Conservation (phyloP, 2,888 invertebrate species). For the Leptura quadrifasciata region DNA sequence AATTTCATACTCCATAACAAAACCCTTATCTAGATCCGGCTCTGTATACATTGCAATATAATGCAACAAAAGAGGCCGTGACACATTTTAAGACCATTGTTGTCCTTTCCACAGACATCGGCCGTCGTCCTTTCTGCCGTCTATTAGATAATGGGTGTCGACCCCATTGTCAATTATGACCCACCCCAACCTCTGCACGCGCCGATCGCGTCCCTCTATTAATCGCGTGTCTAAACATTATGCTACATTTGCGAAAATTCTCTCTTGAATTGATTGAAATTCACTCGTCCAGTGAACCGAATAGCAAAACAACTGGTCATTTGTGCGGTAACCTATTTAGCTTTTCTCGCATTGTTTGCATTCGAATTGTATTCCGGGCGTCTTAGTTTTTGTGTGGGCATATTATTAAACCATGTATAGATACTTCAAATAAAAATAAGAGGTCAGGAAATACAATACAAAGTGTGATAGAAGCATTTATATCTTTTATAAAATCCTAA, state of each 20-base stretch:
- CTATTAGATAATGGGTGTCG: constrained; percentile 59
- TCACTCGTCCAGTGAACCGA: constrained; percentile 37
- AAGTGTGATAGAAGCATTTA: neutral
- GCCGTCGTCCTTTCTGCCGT: constrained; percentile 42
- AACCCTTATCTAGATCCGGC: neutral
- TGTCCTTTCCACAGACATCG: constrained; percentile 58
- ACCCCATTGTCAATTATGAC: constrained; percentile 61
- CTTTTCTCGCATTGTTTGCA: neutral
- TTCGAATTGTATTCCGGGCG: neutral
- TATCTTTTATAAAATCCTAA: neutral
- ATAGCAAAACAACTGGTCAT: constrained; percentile 30
- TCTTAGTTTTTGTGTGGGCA: neutral
- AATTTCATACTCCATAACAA: too few species aligned
- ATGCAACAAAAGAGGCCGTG: constrained; percentile 54
- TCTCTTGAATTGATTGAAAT: constrained; percentile 46
- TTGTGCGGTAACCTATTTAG: constrained; percentile 27
- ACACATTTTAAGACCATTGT: constrained; percentile 58
- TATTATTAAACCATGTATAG: neutral
- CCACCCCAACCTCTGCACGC: constrained; percentile 55
- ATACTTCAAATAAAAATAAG: neutral
- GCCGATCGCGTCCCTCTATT: constrained; percentile 55
- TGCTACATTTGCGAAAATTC: constrained; percentile 58
- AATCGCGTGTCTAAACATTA: constrained; percentile 63
- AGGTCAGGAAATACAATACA: neutral
- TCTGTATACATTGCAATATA: constrained; percentile 35